Conservation (phyloP, 1,140 invertebrate species). For the Pararge aegeria region DNA sequence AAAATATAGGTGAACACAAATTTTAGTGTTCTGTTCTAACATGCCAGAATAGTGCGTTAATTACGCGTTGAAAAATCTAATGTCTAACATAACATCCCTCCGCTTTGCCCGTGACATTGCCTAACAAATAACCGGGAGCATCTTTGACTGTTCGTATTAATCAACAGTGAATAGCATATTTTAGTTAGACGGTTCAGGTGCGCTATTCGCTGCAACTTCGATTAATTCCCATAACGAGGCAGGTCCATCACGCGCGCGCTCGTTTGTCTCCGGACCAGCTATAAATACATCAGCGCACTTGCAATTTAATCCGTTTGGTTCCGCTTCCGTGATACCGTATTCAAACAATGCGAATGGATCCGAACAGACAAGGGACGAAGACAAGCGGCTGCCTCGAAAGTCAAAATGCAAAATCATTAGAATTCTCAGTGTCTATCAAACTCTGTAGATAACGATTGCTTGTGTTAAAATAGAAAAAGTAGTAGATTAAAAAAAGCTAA, state of each 20-base stretch:
- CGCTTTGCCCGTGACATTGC: neutral
- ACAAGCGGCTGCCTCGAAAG: neutral
- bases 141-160: constrained; percentile 35
- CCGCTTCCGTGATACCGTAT: constrained; percentile 54
- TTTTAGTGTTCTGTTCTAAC: too few relatives aligned
- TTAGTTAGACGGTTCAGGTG: constrained; percentile 68
- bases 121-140: constrained; percentile 8
- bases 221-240: constrained; percentile 78
- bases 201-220: constrained; percentile 67
- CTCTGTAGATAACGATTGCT: too few relatives aligned
- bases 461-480: too few relatives aligned
- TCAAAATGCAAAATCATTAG: too few relatives aligned
- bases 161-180: constrained; percentile 53
- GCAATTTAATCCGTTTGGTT: constrained; percentile 75
- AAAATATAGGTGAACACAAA: too few relatives aligned
- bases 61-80: neutral
- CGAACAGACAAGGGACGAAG: constrained; percentile 13
- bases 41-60: neutral
- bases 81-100: neutral
- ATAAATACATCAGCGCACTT: constrained; percentile 78
- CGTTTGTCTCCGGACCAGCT: constrained; percentile 74
- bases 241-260: constrained; percentile 72
- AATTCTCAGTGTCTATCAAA: too few relatives aligned
- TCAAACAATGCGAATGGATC: constrained; percentile 42
- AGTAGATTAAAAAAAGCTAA: too few relatives aligned